Conservation (phyloP, 2,113 vertebrate species). For the Meriones unguiculatus region DNA sequence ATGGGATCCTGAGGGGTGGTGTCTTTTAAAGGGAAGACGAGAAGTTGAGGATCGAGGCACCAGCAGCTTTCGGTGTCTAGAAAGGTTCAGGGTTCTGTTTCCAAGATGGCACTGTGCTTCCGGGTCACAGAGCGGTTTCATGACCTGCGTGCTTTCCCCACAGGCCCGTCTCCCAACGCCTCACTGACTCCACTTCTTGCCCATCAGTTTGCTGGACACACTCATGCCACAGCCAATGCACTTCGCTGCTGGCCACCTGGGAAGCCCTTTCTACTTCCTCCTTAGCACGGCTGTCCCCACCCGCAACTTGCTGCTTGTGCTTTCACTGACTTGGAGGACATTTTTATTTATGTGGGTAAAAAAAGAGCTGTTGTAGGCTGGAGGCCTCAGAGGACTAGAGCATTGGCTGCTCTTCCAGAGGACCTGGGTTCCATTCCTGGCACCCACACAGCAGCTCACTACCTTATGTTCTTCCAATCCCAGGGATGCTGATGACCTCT, state of each 20-base stretch:
- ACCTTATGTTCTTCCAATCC: no score
- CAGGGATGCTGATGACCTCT: not conserved
- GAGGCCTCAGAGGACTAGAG: not conserved
- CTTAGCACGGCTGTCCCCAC: not conserved
- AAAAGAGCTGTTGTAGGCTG: not conserved
- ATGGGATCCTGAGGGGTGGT: not conserved
- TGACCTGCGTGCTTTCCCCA: no score
- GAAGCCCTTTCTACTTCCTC: not conserved
- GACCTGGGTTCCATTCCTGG: not conserved
- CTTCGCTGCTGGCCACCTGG: not conserved
- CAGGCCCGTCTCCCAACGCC: no score
- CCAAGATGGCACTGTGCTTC: not conserved
- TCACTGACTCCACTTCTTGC: not conserved
- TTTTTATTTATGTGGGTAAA: constrained; percentile 14
- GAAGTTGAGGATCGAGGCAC: not conserved
- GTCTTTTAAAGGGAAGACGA: not conserved
- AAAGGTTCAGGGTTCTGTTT: not conserved
- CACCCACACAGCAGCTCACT: not conserved
- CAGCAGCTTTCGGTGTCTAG: not conserved
- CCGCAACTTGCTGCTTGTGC: not conserved
- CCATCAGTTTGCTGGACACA: not conserved
- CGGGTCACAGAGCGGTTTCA: not conserved
- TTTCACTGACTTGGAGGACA: not conserved
- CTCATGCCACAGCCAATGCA: not conserved
- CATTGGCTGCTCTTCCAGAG: not conserved